These are phyloP conservation scores for Apis florea DNA, from an alignment of 1,140 invertebrate genomes.

Conservation along the genomic window DNA sequence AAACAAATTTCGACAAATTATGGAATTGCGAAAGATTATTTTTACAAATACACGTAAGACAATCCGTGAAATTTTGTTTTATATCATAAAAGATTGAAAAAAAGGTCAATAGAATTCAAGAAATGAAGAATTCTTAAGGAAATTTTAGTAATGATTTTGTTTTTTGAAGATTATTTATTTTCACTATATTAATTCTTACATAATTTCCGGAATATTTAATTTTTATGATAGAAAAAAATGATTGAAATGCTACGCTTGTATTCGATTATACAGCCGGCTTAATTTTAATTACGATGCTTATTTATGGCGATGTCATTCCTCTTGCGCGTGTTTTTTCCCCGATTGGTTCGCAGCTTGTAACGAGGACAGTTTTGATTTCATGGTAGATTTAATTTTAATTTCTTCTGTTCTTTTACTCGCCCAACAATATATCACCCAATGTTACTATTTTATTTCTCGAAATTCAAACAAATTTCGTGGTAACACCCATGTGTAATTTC, in stretches of 20 bases:
- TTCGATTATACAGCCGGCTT: not conserved
- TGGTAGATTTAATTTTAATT: constrained; percentile 5
- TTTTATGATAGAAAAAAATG: not conserved
- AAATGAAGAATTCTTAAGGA: no score
- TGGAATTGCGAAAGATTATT: no score
- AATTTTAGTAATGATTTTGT: no score
- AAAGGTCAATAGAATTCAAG: no score
- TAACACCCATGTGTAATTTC: not conserved
- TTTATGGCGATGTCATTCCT: not conserved
- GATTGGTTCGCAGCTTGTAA: not conserved
- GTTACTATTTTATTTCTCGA: not conserved
- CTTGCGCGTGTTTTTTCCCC: not conserved
- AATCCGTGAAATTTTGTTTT: no score
- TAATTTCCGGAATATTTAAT: not conserved
- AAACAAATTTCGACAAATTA: no score
- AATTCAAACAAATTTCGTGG: not conserved
- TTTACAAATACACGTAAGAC: no score
- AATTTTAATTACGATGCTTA: constrained; percentile 3
- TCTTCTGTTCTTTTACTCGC: not conserved
- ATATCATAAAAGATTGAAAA: no score
- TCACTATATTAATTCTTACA: not conserved
- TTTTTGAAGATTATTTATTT: not conserved
- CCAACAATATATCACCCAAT: not conserved
- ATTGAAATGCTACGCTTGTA: not conserved
- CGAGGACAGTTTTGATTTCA: constrained; percentile 5